phyloP scores from a whole-genome alignment of 2,113 vertebrate genomes.

The Trichomycterus rosablanca region DNA sequence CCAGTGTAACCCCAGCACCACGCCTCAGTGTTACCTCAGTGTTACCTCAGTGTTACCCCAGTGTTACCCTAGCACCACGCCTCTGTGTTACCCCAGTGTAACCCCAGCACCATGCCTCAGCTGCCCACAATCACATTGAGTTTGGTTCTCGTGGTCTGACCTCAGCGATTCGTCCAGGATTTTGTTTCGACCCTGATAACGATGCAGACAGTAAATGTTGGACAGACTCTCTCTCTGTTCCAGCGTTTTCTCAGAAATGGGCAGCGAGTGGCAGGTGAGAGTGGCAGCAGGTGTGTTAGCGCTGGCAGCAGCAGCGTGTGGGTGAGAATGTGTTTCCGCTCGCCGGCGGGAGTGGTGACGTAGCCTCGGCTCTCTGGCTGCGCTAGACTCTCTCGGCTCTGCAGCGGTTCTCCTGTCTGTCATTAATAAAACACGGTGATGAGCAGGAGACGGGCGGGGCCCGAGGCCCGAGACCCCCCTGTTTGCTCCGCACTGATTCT shows the following conservation, averaged over 20 bases:
- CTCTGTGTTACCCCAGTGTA: too few species aligned
- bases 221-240: slow-evolving; percentile 1
- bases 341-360: slow-evolving; percentile 8
- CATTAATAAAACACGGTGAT: slow-evolving; percentile 31
- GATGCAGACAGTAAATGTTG: not conserved
- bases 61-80: too few species aligned
- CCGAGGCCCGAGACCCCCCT: slow-evolving; percentile 1
- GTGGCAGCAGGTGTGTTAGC: slow-evolving; percentile 27
- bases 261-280: slow-evolving; percentile 22
- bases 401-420: slow-evolving; percentile 34
- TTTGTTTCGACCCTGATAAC: not conserved
- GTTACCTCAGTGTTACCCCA: too few species aligned
- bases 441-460: not conserved
- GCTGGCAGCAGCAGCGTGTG: slow-evolving; percentile 18
- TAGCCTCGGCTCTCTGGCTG: not conserved
- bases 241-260: slow-evolving; percentile 13
- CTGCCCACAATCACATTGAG: too few species aligned
- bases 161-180: too few species aligned
- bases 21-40: too few species aligned
- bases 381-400: slow-evolving; percentile 23
- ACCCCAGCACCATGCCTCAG: too few species aligned
- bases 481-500: slow-evolving; percentile 41
- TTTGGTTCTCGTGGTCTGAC: too few species aligned
- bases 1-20: too few species aligned
- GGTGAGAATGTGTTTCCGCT: slow-evolving; percentile 23